These are phyloP conservation scores for Passer montanus DNA, from an alignment of 2,113 vertebrate genomes.

Conservation along the genomic window DNA sequence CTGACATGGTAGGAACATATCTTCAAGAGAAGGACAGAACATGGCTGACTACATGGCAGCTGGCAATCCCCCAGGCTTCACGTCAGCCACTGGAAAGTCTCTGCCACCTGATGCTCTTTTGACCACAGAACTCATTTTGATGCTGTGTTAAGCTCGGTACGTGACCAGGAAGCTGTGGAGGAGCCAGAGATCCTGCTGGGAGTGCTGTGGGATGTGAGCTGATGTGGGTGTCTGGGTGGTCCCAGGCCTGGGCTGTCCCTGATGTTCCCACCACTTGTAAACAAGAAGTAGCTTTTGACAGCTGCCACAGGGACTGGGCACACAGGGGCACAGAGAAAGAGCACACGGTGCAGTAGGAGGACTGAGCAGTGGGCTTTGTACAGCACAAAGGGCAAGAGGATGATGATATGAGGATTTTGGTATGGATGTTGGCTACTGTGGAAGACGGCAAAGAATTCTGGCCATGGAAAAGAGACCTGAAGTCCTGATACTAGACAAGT, in stretches of 20 bases:
- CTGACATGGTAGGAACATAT: not conserved
- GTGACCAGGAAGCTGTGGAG: not conserved
- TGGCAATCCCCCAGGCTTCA: not conserved
- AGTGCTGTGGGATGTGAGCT: not conserved
- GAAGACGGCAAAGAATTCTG: not conserved
- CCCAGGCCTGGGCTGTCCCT: not conserved
- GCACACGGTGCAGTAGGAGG: fast-evolving
- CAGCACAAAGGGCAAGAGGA: not conserved
- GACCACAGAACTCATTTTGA: not conserved
- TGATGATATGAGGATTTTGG: not conserved
- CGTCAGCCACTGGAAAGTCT: fast-evolving
- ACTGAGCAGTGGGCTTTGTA: not conserved
- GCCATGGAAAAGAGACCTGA: not conserved
- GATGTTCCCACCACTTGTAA: not conserved
- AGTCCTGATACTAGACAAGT: not conserved
- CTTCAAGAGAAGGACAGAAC: not conserved
- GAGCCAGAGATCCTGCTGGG: not conserved
- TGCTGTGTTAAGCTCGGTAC: fast-evolving
- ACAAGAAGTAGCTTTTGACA: not conserved
- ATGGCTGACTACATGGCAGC: not conserved
- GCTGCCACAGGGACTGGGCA: not conserved
- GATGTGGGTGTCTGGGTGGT: not conserved
- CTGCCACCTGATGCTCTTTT: fast-evolving
- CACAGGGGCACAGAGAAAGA: too few relatives aligned
- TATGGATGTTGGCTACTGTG: not conserved